These are phyloP conservation scores for Leptarthrus brevirostris DNA, from an alignment of 2,888 invertebrate species.

Conservation along the genomic window DNA sequence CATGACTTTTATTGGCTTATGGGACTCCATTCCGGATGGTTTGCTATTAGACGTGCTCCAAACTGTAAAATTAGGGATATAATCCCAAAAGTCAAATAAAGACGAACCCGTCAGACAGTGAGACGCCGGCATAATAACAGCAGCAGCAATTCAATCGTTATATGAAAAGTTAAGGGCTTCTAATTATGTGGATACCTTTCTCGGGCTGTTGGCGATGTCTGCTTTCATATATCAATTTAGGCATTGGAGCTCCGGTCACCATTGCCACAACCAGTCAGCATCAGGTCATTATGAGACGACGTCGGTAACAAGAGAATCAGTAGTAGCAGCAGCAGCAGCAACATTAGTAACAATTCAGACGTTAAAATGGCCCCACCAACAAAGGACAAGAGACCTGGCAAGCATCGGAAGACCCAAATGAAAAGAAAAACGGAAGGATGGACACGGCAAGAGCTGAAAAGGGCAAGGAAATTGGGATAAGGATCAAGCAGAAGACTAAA, in stretches of 20 bases:
- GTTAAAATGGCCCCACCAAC: conserved; percentile 50
- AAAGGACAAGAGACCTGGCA: conserved; percentile 36
- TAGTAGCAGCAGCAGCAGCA: conserved; percentile 9
- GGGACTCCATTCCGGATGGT: too few species aligned
- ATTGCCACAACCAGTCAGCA: conserved; percentile 23
- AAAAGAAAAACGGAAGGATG: conserved; percentile 45
- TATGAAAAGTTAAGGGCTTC: conserved; percentile 42
- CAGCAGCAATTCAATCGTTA: conserved; percentile 29
- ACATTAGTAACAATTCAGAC: conserved; percentile 53
- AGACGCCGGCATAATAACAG: conserved; percentile 13
- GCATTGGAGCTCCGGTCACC: too few species aligned
- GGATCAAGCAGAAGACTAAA: conserved; percentile 53
- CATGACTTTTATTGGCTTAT: too few species aligned
- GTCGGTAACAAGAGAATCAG: neutral
- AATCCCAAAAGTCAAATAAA: conserved; percentile 38
- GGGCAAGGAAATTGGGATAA: conserved; percentile 47
- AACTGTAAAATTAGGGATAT: neutral
- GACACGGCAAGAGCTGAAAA: conserved; percentile 26
- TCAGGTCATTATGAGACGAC: conserved; percentile 26
- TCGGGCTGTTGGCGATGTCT: neutral
- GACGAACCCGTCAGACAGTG: neutral
- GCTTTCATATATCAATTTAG: conserved; percentile 22
- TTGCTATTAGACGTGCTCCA: too few species aligned
- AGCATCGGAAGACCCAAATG: conserved; percentile 29
- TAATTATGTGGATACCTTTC: conserved; percentile 32